Evolutionary conservation across 2,888 invertebrate species (phyloP).

Genomic region (Odontothrips loti): DNA sequence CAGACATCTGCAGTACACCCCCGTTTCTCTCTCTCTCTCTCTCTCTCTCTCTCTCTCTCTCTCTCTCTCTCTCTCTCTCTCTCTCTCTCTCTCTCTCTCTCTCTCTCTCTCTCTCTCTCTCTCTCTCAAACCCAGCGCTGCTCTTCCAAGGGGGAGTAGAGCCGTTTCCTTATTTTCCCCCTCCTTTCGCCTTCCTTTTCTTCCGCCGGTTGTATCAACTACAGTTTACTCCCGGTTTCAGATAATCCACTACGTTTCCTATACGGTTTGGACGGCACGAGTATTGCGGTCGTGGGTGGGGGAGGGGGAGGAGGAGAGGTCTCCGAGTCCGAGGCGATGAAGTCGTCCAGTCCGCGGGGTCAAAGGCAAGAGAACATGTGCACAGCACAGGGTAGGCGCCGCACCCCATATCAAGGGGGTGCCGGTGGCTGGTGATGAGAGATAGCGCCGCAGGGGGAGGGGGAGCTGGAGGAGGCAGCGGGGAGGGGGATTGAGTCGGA

Average conservation of each 20-base stretch:
- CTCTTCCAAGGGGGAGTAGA: background rate
- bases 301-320: background rate
- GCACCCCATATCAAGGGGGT: background rate
- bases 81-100: background rate
- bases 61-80: background rate
- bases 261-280: background rate
- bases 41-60: background rate
- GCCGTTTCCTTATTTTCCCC: background rate
- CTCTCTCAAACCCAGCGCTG: background rate
- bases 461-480: background rate
- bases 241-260: background rate
- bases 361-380: background rate
- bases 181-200: background rate
- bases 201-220: slow-evolving; percentile 1
- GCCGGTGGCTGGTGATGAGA: background rate
- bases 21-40: background rate
- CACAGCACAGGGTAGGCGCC: background rate
- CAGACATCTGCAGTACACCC: slow-evolving; percentile 14
- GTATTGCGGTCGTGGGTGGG: background rate
- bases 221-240: background rate
- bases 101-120: background rate
- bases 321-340: too few species aligned
- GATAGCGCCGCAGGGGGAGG: background rate
- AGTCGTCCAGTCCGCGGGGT: background rate
- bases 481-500: background rate